These are phyloP conservation scores for Mormyrus iriodes DNA, from an alignment of 2,113 vertebrate species.

Conservation along the genomic window DNA sequence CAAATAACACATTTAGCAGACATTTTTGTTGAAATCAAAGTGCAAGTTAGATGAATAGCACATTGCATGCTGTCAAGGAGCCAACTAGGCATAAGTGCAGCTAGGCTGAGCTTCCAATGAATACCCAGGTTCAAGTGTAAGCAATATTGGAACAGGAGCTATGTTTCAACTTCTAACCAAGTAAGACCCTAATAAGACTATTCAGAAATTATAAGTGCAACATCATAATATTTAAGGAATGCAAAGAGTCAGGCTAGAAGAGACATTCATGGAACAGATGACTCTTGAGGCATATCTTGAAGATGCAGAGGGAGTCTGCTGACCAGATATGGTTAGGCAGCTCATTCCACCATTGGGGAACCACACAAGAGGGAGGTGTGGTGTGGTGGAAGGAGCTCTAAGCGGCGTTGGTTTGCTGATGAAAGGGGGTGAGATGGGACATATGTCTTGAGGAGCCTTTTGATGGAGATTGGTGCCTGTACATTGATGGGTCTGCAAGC, in stretches of 20 bases:
- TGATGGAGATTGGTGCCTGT: neutral
- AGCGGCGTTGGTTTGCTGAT: neutral
- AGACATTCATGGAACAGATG: neutral
- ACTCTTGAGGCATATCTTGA: neutral
- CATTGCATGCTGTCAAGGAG: neutral
- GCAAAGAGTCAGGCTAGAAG: neutral
- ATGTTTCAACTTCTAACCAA: neutral
- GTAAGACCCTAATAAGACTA: neutral
- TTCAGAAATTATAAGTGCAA: neutral
- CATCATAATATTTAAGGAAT: neutral
- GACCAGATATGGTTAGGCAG: neutral
- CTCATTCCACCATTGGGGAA: neutral
- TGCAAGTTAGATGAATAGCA: neutral
- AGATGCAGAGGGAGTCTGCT: neutral
- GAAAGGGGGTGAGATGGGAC: neutral
- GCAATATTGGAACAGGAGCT: neutral
- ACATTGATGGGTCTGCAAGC: neutral
- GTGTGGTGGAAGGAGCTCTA: neutral
- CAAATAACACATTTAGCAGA: neutral
- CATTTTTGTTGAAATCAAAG: neutral
- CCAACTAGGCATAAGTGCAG: neutral
- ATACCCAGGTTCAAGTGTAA: neutral
- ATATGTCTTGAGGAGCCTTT: neutral
- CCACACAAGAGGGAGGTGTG: too few species aligned
- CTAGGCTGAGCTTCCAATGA: neutral